Base-by-base conservation (phyloP, 1,140 invertebrate species). In the Proales similis region DNA sequence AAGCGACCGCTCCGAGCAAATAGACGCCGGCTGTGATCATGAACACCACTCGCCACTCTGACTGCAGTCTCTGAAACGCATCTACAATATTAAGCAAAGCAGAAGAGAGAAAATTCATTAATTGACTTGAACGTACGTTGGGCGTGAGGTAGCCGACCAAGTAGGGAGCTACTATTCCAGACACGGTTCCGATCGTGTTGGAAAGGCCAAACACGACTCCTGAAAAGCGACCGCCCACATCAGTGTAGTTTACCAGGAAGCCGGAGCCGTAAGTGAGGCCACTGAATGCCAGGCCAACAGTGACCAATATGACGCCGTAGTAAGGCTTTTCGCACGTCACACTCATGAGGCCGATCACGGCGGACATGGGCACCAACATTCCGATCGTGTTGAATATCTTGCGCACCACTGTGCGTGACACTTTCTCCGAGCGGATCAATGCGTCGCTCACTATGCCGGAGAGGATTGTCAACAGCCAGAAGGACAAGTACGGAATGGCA, bases 151-250 rank as follows among this genome's bases (percentile, higher is more conserved):
- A 64, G 3, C 71, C 72, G n/a, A 70, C 71, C 11, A 75, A 65
- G 38, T 69, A 65, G 5, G 73, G 73, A 19, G 71, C 72, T n/a
- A 75, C 48, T 49, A 76, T 74, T 7, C 74, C 75, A 14, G 75
- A 72, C 6, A 73, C 65, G 6, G 74, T 68, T 22, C 71, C 74
- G 17, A 76, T 67, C 26, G 73, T 71, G 65, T 77, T 77, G 3
- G 71, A 67, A 12, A 77, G 70, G 26, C 75, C 75, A 65, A 76
- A 75, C 29, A 77, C 63, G 20, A 76, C 73, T 69, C 88, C 88
- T 48, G 87, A 86, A 73, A 86, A 90, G 67, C 87, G 86, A 4
- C 87, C 87, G 2, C 88, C 88, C 68, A 92, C 89, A 68, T 91
- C 88, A 38, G 90, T 76, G 20, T 86, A 86, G 70, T 90, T 92